Evolutionary conservation across 2,797 vertebrate genomes (phyloP), one percentile per base, ranked within the genome.

Genomic region (Adrianichthys oophorus): DNA sequence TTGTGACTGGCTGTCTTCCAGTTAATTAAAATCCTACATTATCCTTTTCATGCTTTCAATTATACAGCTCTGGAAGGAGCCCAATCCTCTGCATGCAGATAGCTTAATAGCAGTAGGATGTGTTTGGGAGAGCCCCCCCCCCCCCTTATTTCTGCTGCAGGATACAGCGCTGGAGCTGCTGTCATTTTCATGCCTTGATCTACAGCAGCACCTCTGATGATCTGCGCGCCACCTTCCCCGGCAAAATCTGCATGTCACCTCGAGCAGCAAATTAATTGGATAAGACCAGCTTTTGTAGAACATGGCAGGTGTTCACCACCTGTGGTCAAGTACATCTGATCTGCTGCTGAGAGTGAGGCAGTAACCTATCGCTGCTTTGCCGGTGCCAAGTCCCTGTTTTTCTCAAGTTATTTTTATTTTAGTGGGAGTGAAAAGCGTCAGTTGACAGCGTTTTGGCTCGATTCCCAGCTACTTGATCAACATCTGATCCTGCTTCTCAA

Each of bases 21-120:
- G 82, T 89, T 90, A 87, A 91, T 92, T 88, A 91, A 90, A 90
- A 89, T 69, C 75, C 72, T 82, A 75, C 82, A 82, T 91, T 88
- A 90, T 88, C 80, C 69, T 70, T 85, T 87, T 86, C 81, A 85
- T 79, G 83, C 87, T 89, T 90, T 91, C 87, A 90, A 87, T 89
- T 88, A 90, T 75, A 85, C 78, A 72, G 62, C 62, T 74, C 61
- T 88, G 89, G 87, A 86, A 83, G 69, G 49, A 52, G 45, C 63
- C 88, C 83, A 87, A 79, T 65, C 66, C 71, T 70, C 75, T 62
- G 74, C 69, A 74, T 68, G 71, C 49, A 82, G 85, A 90, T 79
- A 89, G 86, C 84, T 85, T 37, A 37, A 79, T 49, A 83, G 83
- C 62, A 81, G 84, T 84, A 79, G 84, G 78, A 87, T 74, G 72